phyloP scores from a whole-genome alignment of 2,888 invertebrate genomes.

The Orthosia gothica region DNA sequence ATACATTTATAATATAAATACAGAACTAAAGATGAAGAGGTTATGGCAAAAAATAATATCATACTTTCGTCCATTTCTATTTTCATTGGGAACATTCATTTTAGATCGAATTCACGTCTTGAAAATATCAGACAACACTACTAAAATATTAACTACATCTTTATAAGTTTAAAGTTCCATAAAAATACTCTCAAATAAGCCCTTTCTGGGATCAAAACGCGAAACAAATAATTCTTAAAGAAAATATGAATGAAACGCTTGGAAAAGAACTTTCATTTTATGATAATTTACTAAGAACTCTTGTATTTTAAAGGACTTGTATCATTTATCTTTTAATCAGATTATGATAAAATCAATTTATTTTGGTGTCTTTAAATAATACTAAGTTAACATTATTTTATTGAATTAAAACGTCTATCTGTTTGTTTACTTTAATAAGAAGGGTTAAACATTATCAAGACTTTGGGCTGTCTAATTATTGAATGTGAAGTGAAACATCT shows the following conservation, averaged over 20 bases:
- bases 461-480: too few relatives aligned
- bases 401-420: too few relatives aligned
- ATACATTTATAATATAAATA: too few relatives aligned
- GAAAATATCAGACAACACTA: neutral
- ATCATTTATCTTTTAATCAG: neutral
- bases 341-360: too few relatives aligned
- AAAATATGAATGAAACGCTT: constrained; percentile 16
- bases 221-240: constrained; percentile 24
- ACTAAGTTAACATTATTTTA: neutral
- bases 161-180: constrained; percentile 3
- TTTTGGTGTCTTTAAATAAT: too few relatives aligned
- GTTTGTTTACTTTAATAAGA: neutral
- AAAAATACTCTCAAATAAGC: neutral
- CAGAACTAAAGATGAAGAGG: too few relatives aligned
- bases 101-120: constrained; percentile 22
- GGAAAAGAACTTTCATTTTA: constrained; percentile 4
- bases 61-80: neutral
- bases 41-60: neutral
- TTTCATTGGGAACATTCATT: neutral
- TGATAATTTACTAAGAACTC: constrained; percentile 3
- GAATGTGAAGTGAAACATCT: too few relatives aligned
- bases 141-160: constrained; percentile 21
- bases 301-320: neutral
- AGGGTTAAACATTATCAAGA: neutral
- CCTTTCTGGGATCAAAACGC: constrained; percentile 19